A percentile compares a stretch with the other conserved stretches of the same genome.
Evolutionary conservation across 2,113 vertebrate species (phyloP).

Genomic region (Orthochromis malagaraziensis): DNA sequence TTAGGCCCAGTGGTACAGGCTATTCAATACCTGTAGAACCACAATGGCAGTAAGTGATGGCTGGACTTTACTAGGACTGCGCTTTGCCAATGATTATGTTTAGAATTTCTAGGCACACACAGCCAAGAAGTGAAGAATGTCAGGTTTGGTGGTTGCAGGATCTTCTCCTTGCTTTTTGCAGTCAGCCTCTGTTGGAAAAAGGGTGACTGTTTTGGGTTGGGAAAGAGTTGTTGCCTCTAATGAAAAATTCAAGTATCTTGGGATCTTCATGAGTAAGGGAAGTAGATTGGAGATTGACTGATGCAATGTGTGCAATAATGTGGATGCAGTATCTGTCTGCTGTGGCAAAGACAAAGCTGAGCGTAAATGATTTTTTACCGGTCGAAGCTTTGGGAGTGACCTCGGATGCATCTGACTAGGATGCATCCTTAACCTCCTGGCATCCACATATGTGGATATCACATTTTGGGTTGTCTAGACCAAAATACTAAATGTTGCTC

Average conservation of each 20-base stretch:
- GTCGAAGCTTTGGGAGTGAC: neutral
- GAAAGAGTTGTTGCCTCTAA: neutral
- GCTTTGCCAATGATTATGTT: neutral
- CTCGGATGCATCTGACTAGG: neutral
- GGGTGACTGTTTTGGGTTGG: neutral
- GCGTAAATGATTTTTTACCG: neutral
- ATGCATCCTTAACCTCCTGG: neutral
- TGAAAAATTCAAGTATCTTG: neutral
- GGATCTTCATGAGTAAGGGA: neutral
- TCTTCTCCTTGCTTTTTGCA: neutral
- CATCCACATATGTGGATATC: neutral
- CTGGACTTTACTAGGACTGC: neutral
- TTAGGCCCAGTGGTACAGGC: neutral
- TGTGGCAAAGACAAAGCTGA: neutral
- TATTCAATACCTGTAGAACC: neutral
- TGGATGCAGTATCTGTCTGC: neutral
- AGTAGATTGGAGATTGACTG: neutral
- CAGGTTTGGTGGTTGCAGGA: neutral
- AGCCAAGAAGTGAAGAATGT: neutral
- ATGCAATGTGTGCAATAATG: neutral
- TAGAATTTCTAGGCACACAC: neutral
- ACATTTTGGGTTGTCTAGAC: neutral
- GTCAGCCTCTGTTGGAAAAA: neutral
- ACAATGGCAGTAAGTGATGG: neutral
- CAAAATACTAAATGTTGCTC: neutral